Base-by-base conservation (phyloP, 2,797 vertebrate species). In the Synaphobranchus kaupii region DNA sequence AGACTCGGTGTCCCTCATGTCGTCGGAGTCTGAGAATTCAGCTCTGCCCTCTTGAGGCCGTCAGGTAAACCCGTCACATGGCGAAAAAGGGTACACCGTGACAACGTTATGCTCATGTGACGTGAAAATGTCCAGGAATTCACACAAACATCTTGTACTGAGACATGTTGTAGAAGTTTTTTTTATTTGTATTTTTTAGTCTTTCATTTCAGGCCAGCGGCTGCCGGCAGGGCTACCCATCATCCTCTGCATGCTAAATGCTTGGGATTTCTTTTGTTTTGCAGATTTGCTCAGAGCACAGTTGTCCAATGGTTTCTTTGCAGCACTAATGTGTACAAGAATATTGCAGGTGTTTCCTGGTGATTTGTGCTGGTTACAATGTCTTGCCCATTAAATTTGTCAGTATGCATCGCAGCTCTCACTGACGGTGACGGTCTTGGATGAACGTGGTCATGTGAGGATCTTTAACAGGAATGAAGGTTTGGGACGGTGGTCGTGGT, bases 61-160 rank as follows among this genome's bases (percentile, higher is more conserved):
- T 89, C 95, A 96, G 96, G 96, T 96, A 95, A 96, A 90, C 80
- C 90, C 90, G 90, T 85, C 85, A 86, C 58, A 83, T 88, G 82
- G 17, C 76, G 71, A 78, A 54, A 39, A 48, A 90, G 88, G 91
- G 90, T 90, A 87, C 87, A 89, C 84, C 44, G 83, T 87, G 91
- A 90, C 91, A 94, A 47, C 39, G 17, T 28, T 47, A 20, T 73
- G 31, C 17, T 22, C 31, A 17, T 78, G 78, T 22, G 20, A 48
- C 39, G 28, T 73, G 12, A 9, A 47, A 5, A 78, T 44, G 15
- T 78, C 34, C 20, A 78, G 66, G 31, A 13, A 34, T 47, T 3
- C 5, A 8, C 80, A 63, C 0, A 2, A n/a, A n/a, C n/a, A 39
- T 39, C 39, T 39, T 39, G 1, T 39, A 39, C 39, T n/a, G n/a